Evolutionary conservation across 2,888 invertebrate genomes (phyloP).

Genomic region (Dichetophora obliterata): DNA sequence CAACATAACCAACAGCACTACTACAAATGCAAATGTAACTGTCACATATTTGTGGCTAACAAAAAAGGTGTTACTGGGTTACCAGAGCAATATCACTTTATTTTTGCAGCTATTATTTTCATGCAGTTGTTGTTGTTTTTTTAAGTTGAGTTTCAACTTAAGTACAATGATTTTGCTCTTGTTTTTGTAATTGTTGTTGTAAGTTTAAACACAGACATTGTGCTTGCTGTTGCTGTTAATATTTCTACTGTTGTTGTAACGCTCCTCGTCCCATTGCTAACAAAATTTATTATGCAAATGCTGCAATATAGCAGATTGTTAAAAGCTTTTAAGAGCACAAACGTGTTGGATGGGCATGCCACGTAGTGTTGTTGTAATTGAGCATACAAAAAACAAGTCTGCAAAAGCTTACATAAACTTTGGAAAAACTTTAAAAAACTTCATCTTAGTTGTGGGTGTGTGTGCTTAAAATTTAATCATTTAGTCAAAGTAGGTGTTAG

Average conservation of each 20-base stretch:
- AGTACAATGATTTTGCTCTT: background rate
- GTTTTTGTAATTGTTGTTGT: constrained; percentile 1
- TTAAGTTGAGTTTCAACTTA: no score
- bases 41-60: background rate
- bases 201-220: background rate
- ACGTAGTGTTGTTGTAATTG: background rate
- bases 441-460: no score
- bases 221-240: background rate
- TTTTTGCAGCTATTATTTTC: background rate
- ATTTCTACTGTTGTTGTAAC: background rate
- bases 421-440: no score
- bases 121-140: background rate
- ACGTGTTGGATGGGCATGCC: background rate
- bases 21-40: background rate
- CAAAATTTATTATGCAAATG: constrained; percentile 24
- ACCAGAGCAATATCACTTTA: constrained; percentile 1
- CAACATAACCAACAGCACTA: background rate
- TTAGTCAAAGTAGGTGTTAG: no score
- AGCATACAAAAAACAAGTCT: background rate
- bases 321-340: constrained; percentile 9
- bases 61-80: constrained; percentile 9
- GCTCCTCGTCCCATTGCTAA: background rate
- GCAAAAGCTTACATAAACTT: background rate
- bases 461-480: no score
- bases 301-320: constrained; percentile 15